A percentile compares a stretch with the other conserved stretches of the same genome.
phyloP scores from a whole-genome alignment of 1,140 invertebrate genomes.

The Frieseomelitta varia region DNA sequence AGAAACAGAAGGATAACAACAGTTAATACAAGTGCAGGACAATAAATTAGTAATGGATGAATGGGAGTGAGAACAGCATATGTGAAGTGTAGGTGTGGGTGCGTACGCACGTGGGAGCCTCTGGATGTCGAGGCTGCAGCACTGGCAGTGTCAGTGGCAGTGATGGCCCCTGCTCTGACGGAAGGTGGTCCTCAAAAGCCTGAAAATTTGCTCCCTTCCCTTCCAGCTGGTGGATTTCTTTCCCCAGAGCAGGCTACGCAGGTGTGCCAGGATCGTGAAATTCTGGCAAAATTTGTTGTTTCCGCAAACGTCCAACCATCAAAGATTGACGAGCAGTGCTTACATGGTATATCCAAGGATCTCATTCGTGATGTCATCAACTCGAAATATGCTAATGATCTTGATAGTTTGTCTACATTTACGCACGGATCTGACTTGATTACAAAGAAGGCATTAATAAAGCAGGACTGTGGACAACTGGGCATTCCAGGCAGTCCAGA shows the following conservation, averaged over 20 bases:
- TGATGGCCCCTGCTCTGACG: slow-evolving; percentile 89
- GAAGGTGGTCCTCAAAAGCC: slow-evolving; percentile 86
- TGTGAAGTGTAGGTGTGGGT: slow-evolving; percentile 76
- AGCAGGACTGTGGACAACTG: slow-evolving; percentile 57
- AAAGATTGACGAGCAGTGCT: slow-evolving; percentile 79
- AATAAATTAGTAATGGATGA: slow-evolving; percentile 81
- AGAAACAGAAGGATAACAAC: slow-evolving; percentile 1
- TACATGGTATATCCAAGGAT: slow-evolving; percentile 79
- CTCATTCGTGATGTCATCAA: slow-evolving; percentile 81
- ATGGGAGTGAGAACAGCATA: slow-evolving; percentile 84
- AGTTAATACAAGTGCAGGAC: slow-evolving; percentile 44
- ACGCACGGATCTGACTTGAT: slow-evolving; percentile 74
- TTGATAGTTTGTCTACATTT: slow-evolving; percentile 77
- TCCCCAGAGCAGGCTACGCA: slow-evolving; percentile 78
- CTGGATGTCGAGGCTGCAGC: slow-evolving; percentile 81
- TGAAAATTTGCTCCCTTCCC: slow-evolving; percentile 80
- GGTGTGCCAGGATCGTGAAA: slow-evolving; percentile 78
- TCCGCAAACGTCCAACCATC: slow-evolving; percentile 80
- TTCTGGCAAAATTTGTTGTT: slow-evolving; percentile 80
- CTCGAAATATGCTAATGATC: slow-evolving; percentile 77
- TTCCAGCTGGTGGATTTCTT: slow-evolving; percentile 79
- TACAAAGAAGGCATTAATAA: slow-evolving; percentile 54
- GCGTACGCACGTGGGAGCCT: slow-evolving; percentile 77
- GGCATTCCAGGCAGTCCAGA: slow-evolving; percentile 54
- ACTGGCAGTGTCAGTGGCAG: slow-evolving; percentile 85